A percentile compares a stretch with the other conserved stretches of the same genome.
phyloP scores from a whole-genome alignment of 2,888 invertebrate species.

The Didymodactylos carnosus region DNA sequence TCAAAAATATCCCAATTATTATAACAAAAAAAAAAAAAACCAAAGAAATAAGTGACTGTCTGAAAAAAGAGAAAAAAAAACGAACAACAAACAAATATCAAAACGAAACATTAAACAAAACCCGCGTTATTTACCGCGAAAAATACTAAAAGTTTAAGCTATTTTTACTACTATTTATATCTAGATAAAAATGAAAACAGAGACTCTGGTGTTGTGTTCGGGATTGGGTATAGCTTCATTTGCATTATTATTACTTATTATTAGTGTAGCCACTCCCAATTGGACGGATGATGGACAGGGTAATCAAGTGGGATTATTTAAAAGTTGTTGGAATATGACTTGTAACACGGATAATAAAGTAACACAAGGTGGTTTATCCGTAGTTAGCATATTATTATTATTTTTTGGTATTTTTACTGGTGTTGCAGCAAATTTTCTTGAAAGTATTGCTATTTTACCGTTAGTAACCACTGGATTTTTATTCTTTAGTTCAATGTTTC shows the following conservation, averaged over 20 bases:
- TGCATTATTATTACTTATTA: neutral
- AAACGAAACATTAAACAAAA: too few relatives aligned
- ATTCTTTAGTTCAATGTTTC: neutral
- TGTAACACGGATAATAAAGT: neutral
- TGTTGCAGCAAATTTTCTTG: neutral
- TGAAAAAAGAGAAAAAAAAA: too few relatives aligned
- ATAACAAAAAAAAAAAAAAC: too few relatives aligned
- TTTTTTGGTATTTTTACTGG: neutral
- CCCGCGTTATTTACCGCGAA: too few relatives aligned
- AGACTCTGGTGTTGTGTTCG: too few relatives aligned
- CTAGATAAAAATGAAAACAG: too few relatives aligned
- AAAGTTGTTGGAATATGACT: neutral
- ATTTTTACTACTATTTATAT: too few relatives aligned
- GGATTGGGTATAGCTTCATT: neutral
- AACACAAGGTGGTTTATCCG: neutral
- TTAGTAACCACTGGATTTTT: neutral
- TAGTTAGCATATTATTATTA: neutral
- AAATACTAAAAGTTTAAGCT: too few relatives aligned
- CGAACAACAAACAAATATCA: too few relatives aligned
- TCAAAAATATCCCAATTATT: too few relatives aligned
- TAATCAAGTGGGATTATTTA: neutral
- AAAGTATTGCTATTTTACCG: neutral
- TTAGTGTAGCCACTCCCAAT: neutral
- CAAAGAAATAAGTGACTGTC: too few relatives aligned
- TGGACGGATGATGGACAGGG: neutral